A percentile compares a stretch with the other conserved stretches of the same genome.
These are phyloP conservation scores for Platyrinchus mystaceus DNA, from an alignment of 2,797 vertebrate species.

Conservation along the genomic window DNA sequence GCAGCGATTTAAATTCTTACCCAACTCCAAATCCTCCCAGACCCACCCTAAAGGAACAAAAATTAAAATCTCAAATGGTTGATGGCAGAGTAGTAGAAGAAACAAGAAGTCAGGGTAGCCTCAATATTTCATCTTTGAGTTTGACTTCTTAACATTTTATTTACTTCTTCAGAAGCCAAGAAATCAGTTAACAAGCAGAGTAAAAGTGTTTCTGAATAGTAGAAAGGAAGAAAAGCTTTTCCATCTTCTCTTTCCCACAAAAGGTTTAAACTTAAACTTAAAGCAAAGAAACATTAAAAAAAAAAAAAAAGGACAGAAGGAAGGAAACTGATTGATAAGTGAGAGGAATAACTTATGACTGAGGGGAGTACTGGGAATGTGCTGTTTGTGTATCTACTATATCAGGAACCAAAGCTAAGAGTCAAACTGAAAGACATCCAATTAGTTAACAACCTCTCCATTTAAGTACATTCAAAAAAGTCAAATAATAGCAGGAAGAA, in stretches of 20 bases:
- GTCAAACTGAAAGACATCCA: not conserved
- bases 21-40: not conserved
- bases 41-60: not conserved
- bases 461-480: not conserved
- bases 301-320: too few relatives aligned
- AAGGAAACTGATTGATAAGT: not conserved
- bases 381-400: not conserved
- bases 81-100: not conserved
- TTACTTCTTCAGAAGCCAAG: slow-evolving; percentile 10
- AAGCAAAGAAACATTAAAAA: not conserved
- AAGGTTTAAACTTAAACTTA: not conserved
- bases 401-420: not conserved
- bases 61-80: not conserved
- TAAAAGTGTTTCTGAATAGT: not conserved
- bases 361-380: not conserved
- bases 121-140: slow-evolving; percentile 25
- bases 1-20: not conserved
- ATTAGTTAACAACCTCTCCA: slow-evolving; percentile 7
- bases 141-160: not conserved
- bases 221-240: not conserved
- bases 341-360: not conserved
- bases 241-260: not conserved
- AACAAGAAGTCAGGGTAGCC: not conserved
- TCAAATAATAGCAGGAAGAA: not conserved
- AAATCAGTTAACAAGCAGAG: not conserved